Evolutionary conservation across 2,113 vertebrate genomes (phyloP), one percentile per base, ranked within the genome.

Genomic region (Bubo bubo): DNA sequence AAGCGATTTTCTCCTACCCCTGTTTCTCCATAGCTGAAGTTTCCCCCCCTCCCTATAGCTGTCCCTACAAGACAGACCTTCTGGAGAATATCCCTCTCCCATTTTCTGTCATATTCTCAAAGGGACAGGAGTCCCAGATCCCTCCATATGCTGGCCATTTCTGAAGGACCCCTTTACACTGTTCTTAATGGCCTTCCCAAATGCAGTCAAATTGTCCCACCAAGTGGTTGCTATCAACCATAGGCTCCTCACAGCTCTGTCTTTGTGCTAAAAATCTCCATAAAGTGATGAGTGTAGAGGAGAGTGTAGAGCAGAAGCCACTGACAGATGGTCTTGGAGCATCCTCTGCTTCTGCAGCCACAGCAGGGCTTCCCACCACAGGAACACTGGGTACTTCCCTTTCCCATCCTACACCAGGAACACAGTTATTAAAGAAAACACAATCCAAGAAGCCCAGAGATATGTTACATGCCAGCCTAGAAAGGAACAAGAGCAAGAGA

Each of bases 401-500:
- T 80, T 52, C 59, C 27, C 41, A 47, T 41, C 43, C 62, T 63
- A 6, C 50, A 43, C 45, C 14, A 68, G 39, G 9, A 76, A 60
- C 23, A 53, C 14, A 74, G n/a, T n/a, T 7, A 17, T 58, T 41
- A 53, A 35, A 26, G 55, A 50, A 84, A 92, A 50, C 24, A 22
- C 19, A 58, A 71, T 9, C n/a, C 43, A 68, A 67, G 67, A 81
- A 45, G 14, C 52, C 47, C 3, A 1, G 20, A 88, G 24, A 75
- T 39, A 35, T 0, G 0, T 62, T 32, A 67, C 1, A 9, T 8
- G 18, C 5, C 63, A 43, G 35, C 23, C 22, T 91, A 52, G 21
- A 74, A 91, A 63, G 6, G 17, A 27, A 45, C 2, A 56, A 56
- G 16, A 53, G 32, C 43, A 62, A 70, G 39, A 76, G 63, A 35